A percentile compares a stretch with the other conserved stretches of the same genome.
These are phyloP conservation scores for Argya squamiceps DNA, from an alignment of 2,797 vertebrate genomes.

Conservation along the genomic window DNA sequence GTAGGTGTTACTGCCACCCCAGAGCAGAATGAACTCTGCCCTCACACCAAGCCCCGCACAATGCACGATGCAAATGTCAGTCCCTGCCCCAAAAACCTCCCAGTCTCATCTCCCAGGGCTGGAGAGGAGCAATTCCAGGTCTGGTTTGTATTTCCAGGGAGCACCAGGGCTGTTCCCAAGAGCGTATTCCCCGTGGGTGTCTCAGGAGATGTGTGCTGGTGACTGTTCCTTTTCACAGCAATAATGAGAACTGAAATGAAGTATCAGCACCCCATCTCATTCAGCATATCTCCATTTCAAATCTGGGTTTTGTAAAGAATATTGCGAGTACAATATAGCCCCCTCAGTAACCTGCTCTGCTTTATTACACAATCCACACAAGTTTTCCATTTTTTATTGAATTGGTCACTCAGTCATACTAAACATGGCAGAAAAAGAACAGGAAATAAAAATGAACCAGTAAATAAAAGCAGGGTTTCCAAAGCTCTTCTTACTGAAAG, in stretches of 20 bases:
- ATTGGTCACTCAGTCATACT: slow-evolving; percentile 75
- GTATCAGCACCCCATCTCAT: slow-evolving; percentile 56
- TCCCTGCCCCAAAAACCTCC: background rate
- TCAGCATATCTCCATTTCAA: slow-evolving; percentile 57
- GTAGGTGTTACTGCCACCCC: background rate
- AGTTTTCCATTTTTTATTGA: slow-evolving; percentile 73
- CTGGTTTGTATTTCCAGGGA: background rate
- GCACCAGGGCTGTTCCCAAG: background rate
- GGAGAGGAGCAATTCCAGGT: background rate
- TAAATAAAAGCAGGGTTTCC: slow-evolving; percentile 70
- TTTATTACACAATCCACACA: slow-evolving; percentile 71
- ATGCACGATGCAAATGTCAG: background rate
- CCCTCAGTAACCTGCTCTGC: slow-evolving; percentile 48
- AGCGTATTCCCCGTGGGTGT: background rate
- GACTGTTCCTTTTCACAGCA: slow-evolving; percentile 64
- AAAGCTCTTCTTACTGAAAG: slow-evolving; percentile 62
- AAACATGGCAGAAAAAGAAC: slow-evolving; percentile 76
- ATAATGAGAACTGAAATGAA: slow-evolving; percentile 61
- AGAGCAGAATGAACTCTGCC: background rate
- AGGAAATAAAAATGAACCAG: slow-evolving; percentile 62
- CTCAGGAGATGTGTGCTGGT: background rate
- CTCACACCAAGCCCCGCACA: background rate
- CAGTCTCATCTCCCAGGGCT: background rate
- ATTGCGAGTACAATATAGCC: slow-evolving; percentile 51
- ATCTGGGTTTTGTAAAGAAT: slow-evolving; percentile 74